Percentiles rank a stretch among this genome's conserved stretches.
These are phyloP conservation scores for Centroberyx gerrardi DNA, from an alignment of 2,797 vertebrate genomes.

Conservation along the genomic window DNA sequence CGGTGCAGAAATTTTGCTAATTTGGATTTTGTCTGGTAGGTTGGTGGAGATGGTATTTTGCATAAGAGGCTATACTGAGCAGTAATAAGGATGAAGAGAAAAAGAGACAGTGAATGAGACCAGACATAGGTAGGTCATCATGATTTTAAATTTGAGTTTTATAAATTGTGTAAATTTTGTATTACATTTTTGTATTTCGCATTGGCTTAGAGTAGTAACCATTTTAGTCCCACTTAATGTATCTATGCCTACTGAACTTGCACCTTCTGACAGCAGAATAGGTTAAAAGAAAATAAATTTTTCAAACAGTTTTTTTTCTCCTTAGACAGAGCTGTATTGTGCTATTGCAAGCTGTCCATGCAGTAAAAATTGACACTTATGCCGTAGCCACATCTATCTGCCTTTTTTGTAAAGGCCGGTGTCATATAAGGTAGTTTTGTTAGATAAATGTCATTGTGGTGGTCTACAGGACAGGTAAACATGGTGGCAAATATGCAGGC, in stretches of 20 bases:
- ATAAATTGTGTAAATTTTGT: too few species aligned
- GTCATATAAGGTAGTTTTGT: constrained; percentile 33
- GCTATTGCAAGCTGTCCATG: too few species aligned
- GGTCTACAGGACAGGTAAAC: constrained; percentile 77
- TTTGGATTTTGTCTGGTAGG: constrained; percentile 14
- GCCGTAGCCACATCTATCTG: constrained; percentile 15
- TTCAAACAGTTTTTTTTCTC: not conserved
- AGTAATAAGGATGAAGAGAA: constrained; percentile 10
- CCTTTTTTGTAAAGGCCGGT: constrained; percentile 36
- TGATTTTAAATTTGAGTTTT: too few species aligned
- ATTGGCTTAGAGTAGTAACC: too few species aligned
- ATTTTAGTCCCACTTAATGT: too few species aligned
- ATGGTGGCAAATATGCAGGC: constrained; percentile 57
- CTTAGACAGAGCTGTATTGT: too few species aligned
- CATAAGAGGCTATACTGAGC: not conserved
- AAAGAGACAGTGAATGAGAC: not conserved
- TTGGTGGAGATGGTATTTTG: constrained; percentile 38
- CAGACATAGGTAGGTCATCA: not conserved
- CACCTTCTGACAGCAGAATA: too few species aligned
- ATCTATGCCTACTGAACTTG: too few species aligned
- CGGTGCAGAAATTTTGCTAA: constrained; percentile 9
- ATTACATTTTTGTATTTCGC: too few species aligned
- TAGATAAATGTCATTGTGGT: constrained; percentile 47
- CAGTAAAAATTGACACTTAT: not conserved
- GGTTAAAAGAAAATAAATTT: not conserved